Evolutionary conservation across 2,113 vertebrate genomes (phyloP).

Genomic region (Halcyon senegalensis): DNA sequence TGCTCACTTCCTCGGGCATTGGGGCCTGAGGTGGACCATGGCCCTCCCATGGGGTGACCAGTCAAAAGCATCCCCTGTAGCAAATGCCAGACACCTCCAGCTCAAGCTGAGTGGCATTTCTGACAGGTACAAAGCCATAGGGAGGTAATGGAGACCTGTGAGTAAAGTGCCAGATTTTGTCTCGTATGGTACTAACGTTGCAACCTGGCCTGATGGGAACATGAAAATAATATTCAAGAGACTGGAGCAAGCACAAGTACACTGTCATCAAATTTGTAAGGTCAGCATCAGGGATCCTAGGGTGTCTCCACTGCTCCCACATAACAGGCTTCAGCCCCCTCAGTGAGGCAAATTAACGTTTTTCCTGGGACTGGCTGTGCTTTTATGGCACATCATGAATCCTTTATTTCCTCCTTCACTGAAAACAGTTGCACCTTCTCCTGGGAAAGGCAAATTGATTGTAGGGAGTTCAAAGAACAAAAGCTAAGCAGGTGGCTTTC

Average conservation of each 20-base stretch:
- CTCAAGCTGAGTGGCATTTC: not conserved
- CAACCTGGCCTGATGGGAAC: not conserved
- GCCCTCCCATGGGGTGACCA: not conserved
- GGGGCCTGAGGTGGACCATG: not conserved
- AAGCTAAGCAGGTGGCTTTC: conserved; percentile 50
- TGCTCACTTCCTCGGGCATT: not conserved
- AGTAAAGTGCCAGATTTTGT: not conserved
- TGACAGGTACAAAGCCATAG: not conserved
- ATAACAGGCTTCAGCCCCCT: not conserved
- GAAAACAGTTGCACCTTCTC: conserved; percentile 7
- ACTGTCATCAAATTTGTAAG: not conserved
- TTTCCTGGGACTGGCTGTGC: not conserved
- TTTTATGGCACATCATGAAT: not conserved
- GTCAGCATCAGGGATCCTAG: not conserved
- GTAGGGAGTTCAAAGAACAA: not conserved
- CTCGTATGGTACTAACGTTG: not conserved
- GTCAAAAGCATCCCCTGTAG: not conserved
- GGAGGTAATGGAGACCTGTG: not conserved
- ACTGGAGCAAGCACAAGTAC: not conserved
- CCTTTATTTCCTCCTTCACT: not conserved
- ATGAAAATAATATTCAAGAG: not conserved
- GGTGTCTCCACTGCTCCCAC: not conserved
- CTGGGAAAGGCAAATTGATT: conserved; percentile 27
- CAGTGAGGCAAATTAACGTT: not conserved
- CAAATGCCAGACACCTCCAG: not conserved